Conservation (phyloP, 2,113 vertebrate species). For the Erythrolamprus reginae region DNA sequence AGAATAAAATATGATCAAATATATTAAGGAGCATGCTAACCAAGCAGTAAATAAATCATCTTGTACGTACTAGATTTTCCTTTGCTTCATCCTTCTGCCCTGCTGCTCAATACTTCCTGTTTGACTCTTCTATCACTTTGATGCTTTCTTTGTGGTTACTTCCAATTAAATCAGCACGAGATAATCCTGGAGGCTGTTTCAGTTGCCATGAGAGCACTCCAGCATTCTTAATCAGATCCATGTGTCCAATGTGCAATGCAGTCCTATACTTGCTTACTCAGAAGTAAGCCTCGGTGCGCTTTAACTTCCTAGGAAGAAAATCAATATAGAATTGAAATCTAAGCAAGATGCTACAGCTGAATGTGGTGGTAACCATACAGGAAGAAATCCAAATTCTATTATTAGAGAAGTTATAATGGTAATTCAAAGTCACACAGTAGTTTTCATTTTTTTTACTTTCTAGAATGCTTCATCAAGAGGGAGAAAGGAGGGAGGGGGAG, state of each 20-base stretch:
- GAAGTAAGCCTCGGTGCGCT: neutral
- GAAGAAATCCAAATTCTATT: neutral
- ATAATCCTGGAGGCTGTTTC: neutral
- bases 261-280: neutral
- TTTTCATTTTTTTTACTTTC: neutral
- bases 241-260: neutral
- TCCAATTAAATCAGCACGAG: neutral
- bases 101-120: neutral
- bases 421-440: neutral
- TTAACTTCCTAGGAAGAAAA: neutral
- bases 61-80: neutral
- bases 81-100: neutral
- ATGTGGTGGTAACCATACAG: neutral
- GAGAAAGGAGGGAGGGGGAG: neutral
- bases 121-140: neutral
- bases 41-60: neutral
- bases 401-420: neutral
- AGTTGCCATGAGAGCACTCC: neutral
- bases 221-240: neutral
- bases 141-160: neutral
- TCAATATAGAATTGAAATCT: neutral
- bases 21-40: neutral
- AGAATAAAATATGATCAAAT: neutral
- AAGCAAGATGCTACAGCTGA: neutral
- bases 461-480: neutral